phyloP scores from a whole-genome alignment of 2,797 vertebrate genomes.

The Sebastes kiyomatsui region DNA sequence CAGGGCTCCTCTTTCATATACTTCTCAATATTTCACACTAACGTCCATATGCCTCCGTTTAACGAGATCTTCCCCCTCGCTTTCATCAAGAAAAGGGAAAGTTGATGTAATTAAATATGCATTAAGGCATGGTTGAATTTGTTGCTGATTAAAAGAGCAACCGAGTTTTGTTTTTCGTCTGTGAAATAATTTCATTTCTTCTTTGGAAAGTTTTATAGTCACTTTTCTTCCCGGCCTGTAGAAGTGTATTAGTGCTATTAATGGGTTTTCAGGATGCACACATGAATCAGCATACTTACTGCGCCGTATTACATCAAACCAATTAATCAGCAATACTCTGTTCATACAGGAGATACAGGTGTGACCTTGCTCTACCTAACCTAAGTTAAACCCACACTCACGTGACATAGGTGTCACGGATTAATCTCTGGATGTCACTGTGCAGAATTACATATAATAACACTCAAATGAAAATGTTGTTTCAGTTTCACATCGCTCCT shows the following conservation, averaged over 20 bases:
- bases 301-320: neutral
- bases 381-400: neutral
- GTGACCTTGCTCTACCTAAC: neutral
- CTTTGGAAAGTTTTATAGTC: constrained; percentile 49
- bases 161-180: constrained; percentile 42
- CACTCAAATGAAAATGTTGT: accelerated
- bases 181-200: constrained; percentile 31
- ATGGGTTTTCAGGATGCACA: neutral
- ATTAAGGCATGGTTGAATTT: constrained; percentile 67
- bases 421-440: no score
- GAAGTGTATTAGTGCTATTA: neutral
- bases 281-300: neutral
- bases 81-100: constrained; percentile 57
- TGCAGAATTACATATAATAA: no score
- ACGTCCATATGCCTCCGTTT: constrained; percentile 62
- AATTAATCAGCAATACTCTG: neutral
- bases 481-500: no score
- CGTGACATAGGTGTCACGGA: neutral
- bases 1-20: constrained; percentile 59
- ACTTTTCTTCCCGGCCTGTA: constrained; percentile 6
- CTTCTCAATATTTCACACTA: constrained; percentile 65
- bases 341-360: neutral
- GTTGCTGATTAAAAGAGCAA: constrained; percentile 72
- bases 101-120: constrained; percentile 73
- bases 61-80: constrained; percentile 60